phyloP scores from a whole-genome alignment of 1,140 invertebrate species.

The Yoshiicerus persimilis region DNA sequence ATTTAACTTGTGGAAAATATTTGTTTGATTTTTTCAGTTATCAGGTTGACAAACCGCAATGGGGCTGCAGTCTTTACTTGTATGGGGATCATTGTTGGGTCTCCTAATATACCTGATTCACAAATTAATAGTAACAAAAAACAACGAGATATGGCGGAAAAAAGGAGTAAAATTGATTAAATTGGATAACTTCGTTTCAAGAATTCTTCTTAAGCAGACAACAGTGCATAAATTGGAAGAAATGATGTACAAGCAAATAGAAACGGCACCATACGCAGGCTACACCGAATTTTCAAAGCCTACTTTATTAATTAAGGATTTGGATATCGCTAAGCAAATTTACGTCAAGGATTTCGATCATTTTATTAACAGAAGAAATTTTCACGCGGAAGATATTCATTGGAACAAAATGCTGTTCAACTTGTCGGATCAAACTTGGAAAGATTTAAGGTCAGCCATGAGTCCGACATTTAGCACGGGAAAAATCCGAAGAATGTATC shows the following conservation, averaged over 20 bases:
- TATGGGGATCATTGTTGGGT: background rate
- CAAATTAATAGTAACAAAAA: background rate
- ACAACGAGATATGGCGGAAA: background rate
- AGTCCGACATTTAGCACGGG: slow-evolving; percentile 55
- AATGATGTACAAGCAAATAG: slow-evolving; percentile 27
- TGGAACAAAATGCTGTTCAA: slow-evolving; percentile 33
- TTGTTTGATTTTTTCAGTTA: too few relatives aligned
- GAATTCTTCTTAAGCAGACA: background rate
- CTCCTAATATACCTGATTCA: background rate
- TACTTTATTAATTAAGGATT: slow-evolving; percentile 47
- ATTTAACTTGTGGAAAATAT: too few relatives aligned
- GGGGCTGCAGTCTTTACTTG: too few relatives aligned
- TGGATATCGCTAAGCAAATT: slow-evolving; percentile 49
- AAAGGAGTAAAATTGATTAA: background rate
- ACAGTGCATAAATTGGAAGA: background rate
- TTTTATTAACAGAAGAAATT: slow-evolving; percentile 48
- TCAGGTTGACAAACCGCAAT: too few relatives aligned
- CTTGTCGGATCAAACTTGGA: slow-evolving; percentile 52
- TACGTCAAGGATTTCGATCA: slow-evolving; percentile 52
- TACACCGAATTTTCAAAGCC: slow-evolving; percentile 34
- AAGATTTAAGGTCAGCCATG: slow-evolving; percentile 55
- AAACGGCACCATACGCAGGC: background rate
- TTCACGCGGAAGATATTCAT: slow-evolving; percentile 35
- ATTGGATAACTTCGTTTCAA: background rate
- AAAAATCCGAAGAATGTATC: slow-evolving; percentile 58